Base-by-base conservation (phyloP, 2,113 vertebrate species). In the Siniperca knerii region DNA sequence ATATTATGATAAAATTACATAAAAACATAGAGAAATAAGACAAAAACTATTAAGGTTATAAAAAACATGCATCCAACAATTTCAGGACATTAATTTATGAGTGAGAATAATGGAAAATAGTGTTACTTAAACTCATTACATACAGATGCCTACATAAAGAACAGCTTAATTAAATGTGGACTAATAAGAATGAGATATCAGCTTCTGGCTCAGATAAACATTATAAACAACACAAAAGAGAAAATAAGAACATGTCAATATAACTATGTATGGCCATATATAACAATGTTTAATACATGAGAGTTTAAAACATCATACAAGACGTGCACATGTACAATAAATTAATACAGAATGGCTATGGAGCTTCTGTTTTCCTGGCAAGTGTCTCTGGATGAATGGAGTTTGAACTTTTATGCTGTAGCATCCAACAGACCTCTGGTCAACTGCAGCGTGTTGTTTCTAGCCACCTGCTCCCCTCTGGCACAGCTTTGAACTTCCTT, bases 391-490 rank as follows among this genome's bases (percentile, higher is more conserved):
- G 62, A 70, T 81, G 33, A 82, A 58, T 55, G 62, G 35, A 54
- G 76, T 81, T 78, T 73, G 35, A 77, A 58, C 64, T 12, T 52
- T 61, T 12, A 37, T 57, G 69, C 77, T 48, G 35, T 50, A 52
- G 68, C 55, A 73, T 79, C 76, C 13, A 46, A 68, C 6, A 60
- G 75, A 72, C 23, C 65, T 81, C 70, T 66, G 52, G 46, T 77
- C 52, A 55, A 46, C 58, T 60, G 46, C 70, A 35, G 18, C 0
- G 23, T 91, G 82, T 87, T 90, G 71, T 89, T 88, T 71, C 81
- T 86, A 76, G 73, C 90, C 90, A 89, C 89, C 87, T 89, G 90
- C 84, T 87, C 73, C 90, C 89, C 83, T 88, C 88, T 77, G 81
- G 88, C 88, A 62, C 40, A 35, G 75, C 88, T 87, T 88, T 92